Evolutionary conservation across 2,888 invertebrate genomes (phyloP), one percentile per base, ranked within the genome.

Genomic region (Bugulina stolonifera): DNA sequence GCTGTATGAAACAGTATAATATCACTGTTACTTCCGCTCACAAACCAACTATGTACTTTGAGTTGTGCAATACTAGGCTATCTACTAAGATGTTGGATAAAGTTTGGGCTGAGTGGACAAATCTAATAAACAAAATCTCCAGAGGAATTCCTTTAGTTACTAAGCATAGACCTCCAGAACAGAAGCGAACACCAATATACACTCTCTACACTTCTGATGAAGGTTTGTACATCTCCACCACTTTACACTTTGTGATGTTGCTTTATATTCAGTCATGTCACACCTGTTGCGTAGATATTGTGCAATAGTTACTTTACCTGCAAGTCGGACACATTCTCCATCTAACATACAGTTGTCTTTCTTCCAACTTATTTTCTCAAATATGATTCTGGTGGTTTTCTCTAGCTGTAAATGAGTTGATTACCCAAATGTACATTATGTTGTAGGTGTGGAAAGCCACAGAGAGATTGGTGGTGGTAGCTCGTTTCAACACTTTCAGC

Each of bases 391-490:
- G n/a, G n/a, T n/a, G n/a, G n/a, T n/a, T n/a, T n/a, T n/a, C n/a
- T n/a, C n/a, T n/a, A n/a, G n/a, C n/a, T n/a, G n/a, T n/a, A n/a
- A n/a, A n/a, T n/a, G n/a, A n/a, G n/a, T n/a, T n/a, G n/a, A n/a
- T n/a, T n/a, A n/a, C n/a, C n/a, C n/a, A n/a, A n/a, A n/a, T n/a
- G n/a, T n/a, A n/a, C n/a, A n/a, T n/a, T n/a, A n/a, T n/a, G n/a
- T 32, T 64, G n/a, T 27, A 64, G 64, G 64, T 14, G 64, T 64
- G 5, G 64, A 64, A 64, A 22, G 64, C 32, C 64, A 64, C 34
- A 27, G 64, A 32, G 27, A 64, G 10, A 64, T 27, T 25, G 27
- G 2, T 14, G 57, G 25, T 5, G 34, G 27, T 64, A 32, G n/a
- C 64, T 64, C 64, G 3, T 29, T 64, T 14, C n/a, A 2, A 5